These are phyloP conservation scores for Triplophysa rosa DNA, from an alignment of 2,113 vertebrate genomes.

Conservation along the genomic window DNA sequence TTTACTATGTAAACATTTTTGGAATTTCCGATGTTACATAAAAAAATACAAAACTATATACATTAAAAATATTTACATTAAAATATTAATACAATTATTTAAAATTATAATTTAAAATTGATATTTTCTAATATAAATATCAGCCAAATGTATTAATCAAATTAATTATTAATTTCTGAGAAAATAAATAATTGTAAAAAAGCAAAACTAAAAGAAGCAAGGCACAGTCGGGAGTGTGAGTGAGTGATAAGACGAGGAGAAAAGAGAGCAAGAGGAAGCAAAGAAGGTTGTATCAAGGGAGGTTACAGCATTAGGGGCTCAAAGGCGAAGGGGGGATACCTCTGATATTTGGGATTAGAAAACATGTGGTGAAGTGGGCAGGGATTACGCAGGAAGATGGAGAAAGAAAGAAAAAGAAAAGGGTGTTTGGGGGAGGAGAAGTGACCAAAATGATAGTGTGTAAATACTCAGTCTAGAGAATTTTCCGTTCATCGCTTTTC, in stretches of 20 bases:
- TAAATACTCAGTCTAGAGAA: slow-evolving; percentile 66
- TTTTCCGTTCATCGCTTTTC: slow-evolving; percentile 14
- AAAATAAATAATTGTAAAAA: not conserved
- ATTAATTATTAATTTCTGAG: not conserved
- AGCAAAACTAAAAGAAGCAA: not conserved
- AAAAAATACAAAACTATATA: no score
- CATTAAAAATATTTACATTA: no score
- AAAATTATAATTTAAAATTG: no score
- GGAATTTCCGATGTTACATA: no score
- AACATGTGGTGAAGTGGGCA: slow-evolving; percentile 70
- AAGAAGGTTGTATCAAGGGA: slow-evolving; percentile 50
- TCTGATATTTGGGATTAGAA: slow-evolving; percentile 75
- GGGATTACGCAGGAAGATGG: slow-evolving; percentile 68
- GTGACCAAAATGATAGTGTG: slow-evolving; percentile 53
- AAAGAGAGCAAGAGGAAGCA: slow-evolving; percentile 28
- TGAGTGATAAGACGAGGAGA: slow-evolving; percentile 45
- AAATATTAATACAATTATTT: no score
- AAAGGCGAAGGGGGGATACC: slow-evolving; percentile 60
- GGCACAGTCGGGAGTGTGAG: slow-evolving; percentile 38
- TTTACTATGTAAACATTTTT: no score
- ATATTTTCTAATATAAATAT: no score
- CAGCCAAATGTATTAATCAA: no score
- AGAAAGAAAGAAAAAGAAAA: slow-evolving; percentile 58
- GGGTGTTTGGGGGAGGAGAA: slow-evolving; percentile 63
- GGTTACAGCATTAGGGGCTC: slow-evolving; percentile 64